These are phyloP conservation scores for Calcarius ornatus DNA, from an alignment of 2,113 vertebrate genomes.

Conservation along the genomic window DNA sequence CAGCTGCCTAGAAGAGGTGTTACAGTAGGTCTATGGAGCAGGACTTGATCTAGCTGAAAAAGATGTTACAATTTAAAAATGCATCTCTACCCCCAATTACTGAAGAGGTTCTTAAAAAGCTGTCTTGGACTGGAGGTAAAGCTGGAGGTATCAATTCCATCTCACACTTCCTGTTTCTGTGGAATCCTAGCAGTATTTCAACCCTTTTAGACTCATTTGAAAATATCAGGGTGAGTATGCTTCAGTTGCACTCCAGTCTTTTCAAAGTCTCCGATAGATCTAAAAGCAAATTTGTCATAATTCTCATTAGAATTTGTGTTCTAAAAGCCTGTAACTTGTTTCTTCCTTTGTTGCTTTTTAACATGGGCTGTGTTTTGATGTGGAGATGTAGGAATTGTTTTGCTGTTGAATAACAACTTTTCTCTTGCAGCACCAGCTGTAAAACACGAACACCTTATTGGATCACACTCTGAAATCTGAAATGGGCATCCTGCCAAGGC, in stretches of 20 bases:
- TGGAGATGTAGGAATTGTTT: not conserved
- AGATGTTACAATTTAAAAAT: not conserved
- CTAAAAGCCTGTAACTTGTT: not conserved
- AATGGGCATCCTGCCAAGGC: conserved; percentile 30
- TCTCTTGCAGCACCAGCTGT: conserved; percentile 9
- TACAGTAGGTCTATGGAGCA: not conserved
- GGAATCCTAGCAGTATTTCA: not conserved
- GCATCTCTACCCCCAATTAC: accelerated
- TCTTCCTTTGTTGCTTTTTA: not conserved
- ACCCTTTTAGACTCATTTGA: not conserved
- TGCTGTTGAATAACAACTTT: not conserved
- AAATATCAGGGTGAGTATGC: not conserved
- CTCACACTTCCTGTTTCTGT: not conserved
- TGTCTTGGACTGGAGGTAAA: not conserved
- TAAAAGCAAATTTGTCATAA: not conserved
- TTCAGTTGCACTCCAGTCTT: not conserved
- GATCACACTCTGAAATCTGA: conserved; percentile 28
- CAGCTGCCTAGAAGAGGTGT: not conserved
- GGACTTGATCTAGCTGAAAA: not conserved
- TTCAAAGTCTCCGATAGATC: not conserved
- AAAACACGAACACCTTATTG: conserved; percentile 37
- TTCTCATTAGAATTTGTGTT: not conserved
- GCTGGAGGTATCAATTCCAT: not conserved
- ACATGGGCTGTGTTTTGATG: not conserved
- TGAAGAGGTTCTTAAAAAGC: not conserved